Evolutionary conservation across 2,113 vertebrate species (phyloP).

Genomic region (Antechinus stuartii): DNA sequence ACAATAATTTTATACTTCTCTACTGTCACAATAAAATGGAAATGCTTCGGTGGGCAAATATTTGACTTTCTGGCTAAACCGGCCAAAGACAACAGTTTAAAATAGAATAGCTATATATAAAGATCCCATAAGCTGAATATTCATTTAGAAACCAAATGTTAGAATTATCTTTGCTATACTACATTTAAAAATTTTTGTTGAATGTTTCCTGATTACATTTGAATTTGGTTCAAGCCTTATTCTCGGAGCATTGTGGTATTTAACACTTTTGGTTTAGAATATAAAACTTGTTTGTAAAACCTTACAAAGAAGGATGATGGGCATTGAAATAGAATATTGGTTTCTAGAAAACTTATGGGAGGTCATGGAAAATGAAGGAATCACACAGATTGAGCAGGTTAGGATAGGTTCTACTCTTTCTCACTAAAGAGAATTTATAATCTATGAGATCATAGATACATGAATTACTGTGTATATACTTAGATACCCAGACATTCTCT

Average conservation of each 20-base stretch:
- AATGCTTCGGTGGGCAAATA: not conserved
- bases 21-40: not conserved
- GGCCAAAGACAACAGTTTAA: not conserved
- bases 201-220: not conserved
- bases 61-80: not conserved
- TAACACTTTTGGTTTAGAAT: not conserved
- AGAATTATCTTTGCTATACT: not conserved
- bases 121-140: not conserved
- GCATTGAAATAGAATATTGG: not conserved
- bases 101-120: not conserved
- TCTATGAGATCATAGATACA: not conserved
- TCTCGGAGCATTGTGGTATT: not conserved
- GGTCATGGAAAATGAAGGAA: not conserved
- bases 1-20: not conserved
- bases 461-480: not conserved
- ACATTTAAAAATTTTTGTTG: not conserved
- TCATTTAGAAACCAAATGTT: not conserved
- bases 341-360: not conserved
- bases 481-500: not conserved
- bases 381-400: not conserved
- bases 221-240: not conserved
- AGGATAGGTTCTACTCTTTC: no score
- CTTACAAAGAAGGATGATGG: not conserved
- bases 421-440: no score
- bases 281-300: not conserved